Evolutionary conservation across 2,113 vertebrate species (phyloP).

Genomic region (Aptenodytes forsteri): DNA sequence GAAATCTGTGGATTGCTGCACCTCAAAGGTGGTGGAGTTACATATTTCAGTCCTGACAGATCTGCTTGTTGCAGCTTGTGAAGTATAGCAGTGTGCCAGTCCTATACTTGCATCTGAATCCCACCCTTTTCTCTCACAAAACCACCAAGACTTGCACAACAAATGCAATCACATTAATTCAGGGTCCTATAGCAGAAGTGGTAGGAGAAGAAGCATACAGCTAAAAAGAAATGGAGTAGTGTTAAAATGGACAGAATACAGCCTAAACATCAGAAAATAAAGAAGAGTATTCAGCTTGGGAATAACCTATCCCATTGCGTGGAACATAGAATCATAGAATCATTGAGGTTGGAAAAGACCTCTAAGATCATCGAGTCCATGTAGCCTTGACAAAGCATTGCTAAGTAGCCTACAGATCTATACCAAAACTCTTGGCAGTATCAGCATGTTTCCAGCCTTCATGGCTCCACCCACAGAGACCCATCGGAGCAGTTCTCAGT

Average conservation of each 20-base stretch:
- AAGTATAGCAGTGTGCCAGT: not conserved
- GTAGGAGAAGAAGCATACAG: not conserved
- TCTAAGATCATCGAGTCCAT: too few species aligned
- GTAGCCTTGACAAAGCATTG: not conserved
- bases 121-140: not conserved
- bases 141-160: not conserved
- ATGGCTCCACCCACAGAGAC: not conserved
- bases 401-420: not conserved
- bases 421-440: not conserved
- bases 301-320: not conserved
- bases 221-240: not conserved
- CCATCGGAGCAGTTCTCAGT: not conserved
- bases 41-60: not conserved
- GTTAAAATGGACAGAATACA: not conserved
- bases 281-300: accelerated
- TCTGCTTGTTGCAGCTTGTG: not conserved
- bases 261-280: not conserved
- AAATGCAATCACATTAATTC: not conserved
- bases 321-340: not conserved
- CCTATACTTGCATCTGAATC: not conserved
- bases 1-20: not conserved
- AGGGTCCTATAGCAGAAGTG: not conserved
- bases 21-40: not conserved
- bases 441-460: not conserved
- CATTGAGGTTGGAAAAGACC: too few species aligned